Percentiles rank a stretch among this genome's conserved stretches.
Evolutionary conservation across 2,113 vertebrate genomes (phyloP).

Genomic region (Rhizomys pruinosus): DNA sequence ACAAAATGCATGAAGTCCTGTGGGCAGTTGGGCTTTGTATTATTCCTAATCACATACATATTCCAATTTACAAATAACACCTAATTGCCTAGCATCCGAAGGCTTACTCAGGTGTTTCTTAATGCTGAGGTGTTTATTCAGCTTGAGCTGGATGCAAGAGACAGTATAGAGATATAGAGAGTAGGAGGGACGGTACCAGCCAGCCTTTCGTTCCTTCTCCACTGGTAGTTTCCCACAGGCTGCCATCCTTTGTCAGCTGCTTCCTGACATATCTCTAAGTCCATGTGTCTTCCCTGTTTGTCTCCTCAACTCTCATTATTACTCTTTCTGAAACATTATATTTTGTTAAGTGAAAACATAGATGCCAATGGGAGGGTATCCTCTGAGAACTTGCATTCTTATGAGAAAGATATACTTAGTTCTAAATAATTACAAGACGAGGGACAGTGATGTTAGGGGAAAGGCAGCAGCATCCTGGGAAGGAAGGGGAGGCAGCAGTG

Average conservation of each 20-base stretch:
- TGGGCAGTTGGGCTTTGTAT: background rate
- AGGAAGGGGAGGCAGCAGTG: too few relatives aligned
- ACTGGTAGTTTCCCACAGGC: background rate
- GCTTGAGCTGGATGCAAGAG: background rate
- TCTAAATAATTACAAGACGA: background rate
- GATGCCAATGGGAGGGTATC: background rate
- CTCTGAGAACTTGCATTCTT: background rate
- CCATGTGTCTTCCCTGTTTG: background rate
- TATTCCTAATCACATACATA: conserved; percentile 1
- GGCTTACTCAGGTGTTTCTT: background rate
- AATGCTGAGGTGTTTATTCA: background rate
- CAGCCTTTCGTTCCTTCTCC: background rate
- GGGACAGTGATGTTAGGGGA: background rate
- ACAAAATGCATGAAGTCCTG: too few relatives aligned
- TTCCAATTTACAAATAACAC: background rate
- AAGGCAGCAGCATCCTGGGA: accelerated
- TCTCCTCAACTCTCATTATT: background rate
- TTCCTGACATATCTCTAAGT: background rate
- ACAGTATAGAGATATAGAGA: background rate
- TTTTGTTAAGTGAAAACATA: background rate
- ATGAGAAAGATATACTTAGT: background rate
- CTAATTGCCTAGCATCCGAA: background rate
- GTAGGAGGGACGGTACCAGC: background rate
- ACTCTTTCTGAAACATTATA: background rate
- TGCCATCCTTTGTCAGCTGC: background rate